These are phyloP conservation scores for Caenorhabditis becei DNA, from an alignment of 2,888 invertebrate species.

Conservation along the genomic window DNA sequence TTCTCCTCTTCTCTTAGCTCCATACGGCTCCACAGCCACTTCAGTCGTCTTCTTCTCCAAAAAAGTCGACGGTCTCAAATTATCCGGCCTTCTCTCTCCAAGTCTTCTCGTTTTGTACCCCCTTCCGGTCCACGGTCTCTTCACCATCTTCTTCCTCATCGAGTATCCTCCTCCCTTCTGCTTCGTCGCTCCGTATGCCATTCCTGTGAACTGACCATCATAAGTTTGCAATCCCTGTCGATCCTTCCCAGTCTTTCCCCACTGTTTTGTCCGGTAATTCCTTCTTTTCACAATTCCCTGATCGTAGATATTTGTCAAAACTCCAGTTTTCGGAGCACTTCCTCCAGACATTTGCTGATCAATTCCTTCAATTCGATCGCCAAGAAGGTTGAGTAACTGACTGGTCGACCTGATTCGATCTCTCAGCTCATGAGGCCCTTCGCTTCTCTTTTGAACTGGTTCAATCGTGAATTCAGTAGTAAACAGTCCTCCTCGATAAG, in stretches of 20 bases:
- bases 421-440: constrained; percentile 26
- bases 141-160: constrained; percentile 46
- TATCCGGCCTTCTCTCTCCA: constrained; percentile 33
- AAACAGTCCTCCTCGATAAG: constrained; percentile 18
- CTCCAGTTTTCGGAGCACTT: constrained; percentile 46
- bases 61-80: constrained; percentile 22
- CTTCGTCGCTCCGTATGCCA: constrained; percentile 40
- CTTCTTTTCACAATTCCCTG: constrained; percentile 34
- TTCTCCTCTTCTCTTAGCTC: constrained; percentile 32
- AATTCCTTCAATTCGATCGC: constrained; percentile 46
- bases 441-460: constrained; percentile 38
- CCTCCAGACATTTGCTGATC: constrained; percentile 36
- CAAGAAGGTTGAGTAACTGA: constrained; percentile 45
- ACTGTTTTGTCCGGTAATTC: constrained; percentile 46
- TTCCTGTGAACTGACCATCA: constrained; percentile 49
- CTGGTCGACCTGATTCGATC: constrained; percentile 46
- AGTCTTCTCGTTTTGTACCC: constrained; percentile 37
- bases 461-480: constrained; percentile 45
- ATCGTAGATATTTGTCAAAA: constrained; percentile 42
- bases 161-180: constrained; percentile 36
- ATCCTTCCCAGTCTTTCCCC: constrained; percentile 32
- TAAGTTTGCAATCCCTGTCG: constrained; percentile 28
- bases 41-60: constrained; percentile 42
- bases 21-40: constrained; percentile 39
- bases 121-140: constrained; percentile 36